These are phyloP conservation scores for Tapirus terrestris DNA, from an alignment of 2,113 vertebrate genomes.

Conservation along the genomic window DNA sequence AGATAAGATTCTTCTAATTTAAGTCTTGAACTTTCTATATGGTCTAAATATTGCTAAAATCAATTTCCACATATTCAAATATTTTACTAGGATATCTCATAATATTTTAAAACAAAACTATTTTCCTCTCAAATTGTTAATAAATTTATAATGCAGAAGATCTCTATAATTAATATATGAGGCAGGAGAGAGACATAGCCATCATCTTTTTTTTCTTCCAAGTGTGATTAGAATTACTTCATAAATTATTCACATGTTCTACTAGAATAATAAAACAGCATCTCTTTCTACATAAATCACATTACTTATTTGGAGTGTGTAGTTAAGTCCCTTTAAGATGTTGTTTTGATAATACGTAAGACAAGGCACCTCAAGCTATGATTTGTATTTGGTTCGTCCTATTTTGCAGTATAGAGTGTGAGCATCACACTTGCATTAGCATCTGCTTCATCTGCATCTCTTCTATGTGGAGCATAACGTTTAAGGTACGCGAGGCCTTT, in stretches of 20 bases:
- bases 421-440: neutral
- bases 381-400: neutral
- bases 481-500: neutral
- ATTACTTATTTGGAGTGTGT: constrained; percentile 58
- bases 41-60: constrained; percentile 50
- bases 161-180: constrained; percentile 78
- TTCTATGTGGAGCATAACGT: neutral
- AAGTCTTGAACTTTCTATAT: constrained; percentile 29
- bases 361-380: neutral
- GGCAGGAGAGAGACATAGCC: constrained; percentile 54
- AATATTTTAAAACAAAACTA: constrained; percentile 64
- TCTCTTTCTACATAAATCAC: constrained; percentile 71
- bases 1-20: neutral
- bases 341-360: neutral
- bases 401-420: neutral
- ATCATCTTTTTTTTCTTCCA: constrained; percentile 53
- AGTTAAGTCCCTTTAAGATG: constrained; percentile 40
- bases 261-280: constrained; percentile 69
- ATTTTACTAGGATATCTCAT: constrained; percentile 46
- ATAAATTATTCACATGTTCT: constrained; percentile 73
- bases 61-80: constrained; percentile 12
- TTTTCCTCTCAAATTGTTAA: constrained; percentile 62
- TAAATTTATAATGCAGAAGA: constrained; percentile 70
- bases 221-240: constrained; percentile 72
- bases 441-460: neutral